Conservation (phyloP, 2,797 vertebrate genomes). For the Pangasius sanitwongsei region DNA sequence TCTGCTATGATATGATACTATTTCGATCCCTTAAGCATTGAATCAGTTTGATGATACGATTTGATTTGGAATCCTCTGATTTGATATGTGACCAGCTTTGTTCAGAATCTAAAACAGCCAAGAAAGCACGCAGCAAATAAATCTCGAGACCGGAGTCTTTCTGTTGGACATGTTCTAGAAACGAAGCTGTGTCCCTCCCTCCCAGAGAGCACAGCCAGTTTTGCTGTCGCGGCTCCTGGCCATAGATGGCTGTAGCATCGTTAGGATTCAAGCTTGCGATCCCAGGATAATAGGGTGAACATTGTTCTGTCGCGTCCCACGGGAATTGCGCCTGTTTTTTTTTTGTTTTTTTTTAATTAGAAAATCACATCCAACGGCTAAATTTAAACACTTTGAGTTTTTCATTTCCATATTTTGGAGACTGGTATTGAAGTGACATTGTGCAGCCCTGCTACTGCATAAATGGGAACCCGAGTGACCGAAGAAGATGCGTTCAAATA, state of each 20-base stretch:
- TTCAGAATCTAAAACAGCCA: neutral
- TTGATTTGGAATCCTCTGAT: neutral
- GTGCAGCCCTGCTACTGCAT: neutral
- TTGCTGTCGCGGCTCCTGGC: neutral
- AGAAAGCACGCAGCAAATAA: neutral
- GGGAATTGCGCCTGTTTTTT: neutral
- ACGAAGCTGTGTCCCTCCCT: neutral
- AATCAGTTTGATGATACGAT: neutral
- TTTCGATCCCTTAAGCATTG: no score
- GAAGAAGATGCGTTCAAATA: neutral
- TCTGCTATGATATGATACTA: neutral
- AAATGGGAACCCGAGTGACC: neutral
- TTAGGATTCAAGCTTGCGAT: neutral
- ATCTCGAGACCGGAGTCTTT: no score
- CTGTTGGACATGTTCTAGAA: neutral
- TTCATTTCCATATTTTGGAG: neutral
- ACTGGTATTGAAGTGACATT: neutral
- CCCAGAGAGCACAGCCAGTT: neutral
- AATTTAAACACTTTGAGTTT: neutral
- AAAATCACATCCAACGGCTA: neutral
- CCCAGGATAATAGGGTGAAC: neutral
- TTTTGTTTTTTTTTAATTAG: neutral
- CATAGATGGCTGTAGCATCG: neutral
- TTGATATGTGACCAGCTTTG: neutral
- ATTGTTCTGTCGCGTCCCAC: neutral